Percentiles rank a stretch among this genome's conserved stretches.
These are phyloP conservation scores for Panopea generosa DNA, from an alignment of 2,888 invertebrate genomes.

Conservation along the genomic window DNA sequence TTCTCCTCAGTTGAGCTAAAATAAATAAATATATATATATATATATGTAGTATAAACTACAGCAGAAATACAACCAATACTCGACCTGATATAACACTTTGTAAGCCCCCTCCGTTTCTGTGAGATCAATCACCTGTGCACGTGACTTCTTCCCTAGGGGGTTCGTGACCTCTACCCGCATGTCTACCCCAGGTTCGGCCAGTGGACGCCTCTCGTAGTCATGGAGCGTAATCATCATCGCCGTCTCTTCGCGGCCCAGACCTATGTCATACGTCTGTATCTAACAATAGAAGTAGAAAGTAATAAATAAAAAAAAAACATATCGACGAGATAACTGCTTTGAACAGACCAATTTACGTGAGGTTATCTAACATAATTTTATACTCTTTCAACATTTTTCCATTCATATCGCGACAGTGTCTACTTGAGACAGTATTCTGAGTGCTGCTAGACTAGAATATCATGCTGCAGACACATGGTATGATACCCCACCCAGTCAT, in stretches of 20 bases:
- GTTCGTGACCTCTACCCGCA: slow-evolving; percentile 64
- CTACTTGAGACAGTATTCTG: too few species aligned
- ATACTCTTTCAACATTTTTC: too few species aligned
- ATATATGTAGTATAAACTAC: too few species aligned
- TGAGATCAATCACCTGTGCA: slow-evolving; percentile 60
- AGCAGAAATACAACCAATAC: too few species aligned
- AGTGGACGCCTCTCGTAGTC: slow-evolving; percentile 67
- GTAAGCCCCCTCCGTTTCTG: slow-evolving; percentile 60
- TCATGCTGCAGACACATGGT: too few species aligned
- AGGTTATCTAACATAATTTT: too few species aligned
- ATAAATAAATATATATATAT: too few species aligned
- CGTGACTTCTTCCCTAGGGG: slow-evolving; percentile 53
- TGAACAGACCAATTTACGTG: too few species aligned
- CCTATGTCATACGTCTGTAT: slow-evolving; percentile 67
- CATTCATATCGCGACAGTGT: too few species aligned
- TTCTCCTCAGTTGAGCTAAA: too few species aligned
- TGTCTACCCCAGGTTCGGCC: slow-evolving; percentile 64
- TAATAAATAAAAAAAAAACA: background rate
- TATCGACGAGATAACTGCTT: background rate
- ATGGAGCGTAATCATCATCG: slow-evolving; percentile 63
- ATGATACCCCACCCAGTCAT: too few species aligned
- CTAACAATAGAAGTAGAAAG: slow-evolving; percentile 21
- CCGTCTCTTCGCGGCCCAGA: slow-evolving; percentile 64
- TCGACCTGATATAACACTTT: slow-evolving; percentile 63
- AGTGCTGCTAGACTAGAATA: too few species aligned